A percentile compares a stretch with the other conserved stretches of the same genome.
Conservation (phyloP, 2,113 vertebrate species). For the Delphinapterus leucas region DNA sequence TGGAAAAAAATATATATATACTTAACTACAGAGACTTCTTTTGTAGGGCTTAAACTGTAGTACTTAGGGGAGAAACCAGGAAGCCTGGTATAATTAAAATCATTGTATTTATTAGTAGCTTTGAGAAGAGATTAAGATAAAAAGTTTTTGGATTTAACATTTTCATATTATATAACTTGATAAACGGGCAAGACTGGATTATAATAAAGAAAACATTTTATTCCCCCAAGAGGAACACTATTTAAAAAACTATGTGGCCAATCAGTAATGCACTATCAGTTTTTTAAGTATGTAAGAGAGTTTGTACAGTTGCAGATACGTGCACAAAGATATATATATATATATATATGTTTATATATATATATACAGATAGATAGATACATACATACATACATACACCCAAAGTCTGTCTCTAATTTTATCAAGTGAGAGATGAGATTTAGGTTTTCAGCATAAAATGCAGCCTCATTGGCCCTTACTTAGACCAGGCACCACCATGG, state of each 20-base stretch:
- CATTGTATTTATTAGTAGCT: constrained; percentile 19
- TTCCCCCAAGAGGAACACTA: neutral
- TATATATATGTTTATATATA: neutral
- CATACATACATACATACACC: neutral
- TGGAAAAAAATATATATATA: neutral
- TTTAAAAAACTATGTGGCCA: constrained; percentile 30
- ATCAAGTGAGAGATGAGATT: constrained; percentile 27
- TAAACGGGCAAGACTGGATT: constrained; percentile 40
- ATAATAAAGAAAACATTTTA: constrained; percentile 5
- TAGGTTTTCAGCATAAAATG: constrained; percentile 54
- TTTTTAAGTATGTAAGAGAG: constrained; percentile 5
- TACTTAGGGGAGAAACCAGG: neutral
- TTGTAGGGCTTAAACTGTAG: neutral
- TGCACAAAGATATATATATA: neutral
- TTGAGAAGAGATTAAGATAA: constrained; percentile 34
- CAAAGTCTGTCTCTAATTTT: neutral
- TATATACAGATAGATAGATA: neutral
- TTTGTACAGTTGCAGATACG: neutral
- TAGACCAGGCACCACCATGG: constrained; percentile 38
- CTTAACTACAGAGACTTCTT: neutral
- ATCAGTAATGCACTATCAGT: neutral
- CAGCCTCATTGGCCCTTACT: constrained; percentile 49
- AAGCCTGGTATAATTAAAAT: neutral
- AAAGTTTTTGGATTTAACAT: neutral
- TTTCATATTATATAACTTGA: neutral